These are phyloP conservation scores for Montipora capricornis DNA, from an alignment of 64 coral and sea anemone species.

Conservation along the genomic window DNA sequence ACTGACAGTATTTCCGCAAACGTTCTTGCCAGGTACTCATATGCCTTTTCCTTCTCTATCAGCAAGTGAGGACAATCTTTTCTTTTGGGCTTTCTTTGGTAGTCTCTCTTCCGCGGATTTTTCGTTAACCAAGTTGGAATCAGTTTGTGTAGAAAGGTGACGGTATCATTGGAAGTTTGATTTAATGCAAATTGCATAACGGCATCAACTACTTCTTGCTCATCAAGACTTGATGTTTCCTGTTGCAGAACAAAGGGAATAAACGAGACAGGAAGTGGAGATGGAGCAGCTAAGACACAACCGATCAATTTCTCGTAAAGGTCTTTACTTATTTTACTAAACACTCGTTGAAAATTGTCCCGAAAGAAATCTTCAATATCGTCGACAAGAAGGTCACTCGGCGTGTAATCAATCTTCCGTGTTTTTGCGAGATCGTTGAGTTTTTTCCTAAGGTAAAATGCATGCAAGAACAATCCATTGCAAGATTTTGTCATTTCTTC, in stretches of 20 bases:
- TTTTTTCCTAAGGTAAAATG: neutral
- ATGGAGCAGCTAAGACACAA: slow-evolving; percentile 36
- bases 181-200: slow-evolving; percentile 19
- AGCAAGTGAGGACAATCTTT: slow-evolving; percentile 25
- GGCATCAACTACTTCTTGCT: slow-evolving; percentile 48
- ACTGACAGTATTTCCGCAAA: neutral
- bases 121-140: slow-evolving; percentile 47
- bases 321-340: neutral
- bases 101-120: neutral
- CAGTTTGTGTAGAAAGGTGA: slow-evolving; percentile 51
- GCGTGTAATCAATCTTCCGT: neutral
- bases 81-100: neutral
- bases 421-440: neutral
- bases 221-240: neutral
- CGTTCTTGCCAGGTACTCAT: neutral
- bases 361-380: slow-evolving; percentile 57
- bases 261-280: slow-evolving; percentile 57
- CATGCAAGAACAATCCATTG: slow-evolving; percentile 52
- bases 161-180: neutral
- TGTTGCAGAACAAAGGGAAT: slow-evolving; percentile 16
- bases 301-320: slow-evolving; percentile 57
- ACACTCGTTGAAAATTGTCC: neutral
- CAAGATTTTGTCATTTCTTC: neutral
- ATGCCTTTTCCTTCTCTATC: slow-evolving; percentile 43
- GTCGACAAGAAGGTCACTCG: neutral